Evolutionary conservation across 1,140 invertebrate species (phyloP).

Genomic region (Panonychus citri): DNA sequence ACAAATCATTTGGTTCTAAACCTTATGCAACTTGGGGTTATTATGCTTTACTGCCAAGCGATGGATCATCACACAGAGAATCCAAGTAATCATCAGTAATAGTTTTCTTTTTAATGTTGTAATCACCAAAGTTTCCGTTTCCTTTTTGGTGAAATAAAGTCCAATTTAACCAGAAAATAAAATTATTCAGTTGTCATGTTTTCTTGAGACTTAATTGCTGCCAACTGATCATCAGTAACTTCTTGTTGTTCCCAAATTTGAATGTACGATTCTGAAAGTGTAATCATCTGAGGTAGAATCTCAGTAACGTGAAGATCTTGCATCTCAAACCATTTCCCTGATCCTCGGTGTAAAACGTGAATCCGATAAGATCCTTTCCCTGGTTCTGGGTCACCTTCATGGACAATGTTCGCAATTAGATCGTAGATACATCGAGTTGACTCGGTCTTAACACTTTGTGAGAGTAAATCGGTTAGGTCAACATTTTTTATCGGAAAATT

Average conservation of each 20-base stretch:
- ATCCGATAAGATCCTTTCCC: conserved; percentile 69
- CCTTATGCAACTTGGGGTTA: background rate
- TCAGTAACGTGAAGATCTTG: conserved; percentile 96
- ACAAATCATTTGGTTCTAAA: background rate
- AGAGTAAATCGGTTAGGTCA: conserved; percentile 83
- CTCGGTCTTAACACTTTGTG: conserved; percentile 45
- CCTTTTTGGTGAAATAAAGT: no score
- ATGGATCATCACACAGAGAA: background rate
- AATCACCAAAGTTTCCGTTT: no score
- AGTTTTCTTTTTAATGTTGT: no score
- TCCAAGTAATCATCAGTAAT: no score
- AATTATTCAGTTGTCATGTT: no score
- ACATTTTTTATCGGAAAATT: conserved; percentile 97
- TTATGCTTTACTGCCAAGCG: background rate
- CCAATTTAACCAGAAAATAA: no score
- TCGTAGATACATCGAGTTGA: conserved; percentile 74
- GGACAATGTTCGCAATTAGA: conserved; percentile 89
- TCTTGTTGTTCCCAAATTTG: conserved; percentile 40
- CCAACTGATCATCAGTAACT: no score
- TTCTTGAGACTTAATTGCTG: no score
- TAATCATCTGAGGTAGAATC: conserved; percentile 97
- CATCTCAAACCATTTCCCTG: conserved; percentile 71
- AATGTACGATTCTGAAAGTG: conserved; percentile 93
- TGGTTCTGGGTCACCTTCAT: conserved; percentile 82
- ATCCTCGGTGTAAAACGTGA: conserved; percentile 76